Percentiles rank a stretch among this genome's conserved stretches.
These are phyloP conservation scores for Eulacestoma nigropectus DNA, from an alignment of 2,113 vertebrate species.

Conservation along the genomic window DNA sequence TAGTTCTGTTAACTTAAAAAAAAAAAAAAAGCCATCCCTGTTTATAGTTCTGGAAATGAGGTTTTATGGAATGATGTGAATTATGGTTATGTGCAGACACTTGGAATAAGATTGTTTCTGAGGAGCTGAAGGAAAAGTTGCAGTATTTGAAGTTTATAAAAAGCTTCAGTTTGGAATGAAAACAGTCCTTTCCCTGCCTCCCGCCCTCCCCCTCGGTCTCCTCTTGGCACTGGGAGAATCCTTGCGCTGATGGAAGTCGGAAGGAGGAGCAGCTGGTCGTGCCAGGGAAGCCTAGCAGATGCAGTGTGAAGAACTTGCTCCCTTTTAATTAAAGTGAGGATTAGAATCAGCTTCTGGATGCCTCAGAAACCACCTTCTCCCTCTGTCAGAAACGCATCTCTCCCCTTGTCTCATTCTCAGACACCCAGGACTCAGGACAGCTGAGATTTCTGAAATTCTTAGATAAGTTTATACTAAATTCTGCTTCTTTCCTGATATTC, in stretches of 20 bases:
- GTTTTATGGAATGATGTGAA: constrained; percentile 33
- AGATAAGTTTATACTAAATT: background rate
- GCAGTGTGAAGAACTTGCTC: constrained; percentile 22
- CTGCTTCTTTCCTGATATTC: background rate
- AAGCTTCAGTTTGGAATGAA: constrained; percentile 4
- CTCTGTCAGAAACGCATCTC: background rate
- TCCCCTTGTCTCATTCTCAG: background rate
- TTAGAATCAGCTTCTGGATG: constrained; percentile 2
- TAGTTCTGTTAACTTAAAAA: background rate
- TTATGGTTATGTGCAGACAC: constrained; percentile 19
- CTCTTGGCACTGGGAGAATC: constrained; percentile 20
- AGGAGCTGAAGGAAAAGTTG: background rate
- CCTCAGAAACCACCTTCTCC: background rate
- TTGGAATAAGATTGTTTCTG: background rate
- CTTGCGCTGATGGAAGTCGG: background rate
- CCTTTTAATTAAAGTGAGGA: constrained; percentile 39
- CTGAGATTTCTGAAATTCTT: background rate
- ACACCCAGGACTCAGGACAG: background rate
- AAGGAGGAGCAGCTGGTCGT: background rate
- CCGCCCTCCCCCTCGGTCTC: background rate
- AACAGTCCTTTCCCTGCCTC: background rate
- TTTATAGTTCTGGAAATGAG: constrained; percentile 27
- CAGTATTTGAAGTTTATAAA: constrained; percentile 22
- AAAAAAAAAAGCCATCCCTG: background rate
- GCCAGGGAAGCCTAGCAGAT: constrained; percentile 17